These are phyloP conservation scores for Montipora sp. DNA, from an alignment of 64 coral and sea anemone species.

Conservation along the genomic window DNA sequence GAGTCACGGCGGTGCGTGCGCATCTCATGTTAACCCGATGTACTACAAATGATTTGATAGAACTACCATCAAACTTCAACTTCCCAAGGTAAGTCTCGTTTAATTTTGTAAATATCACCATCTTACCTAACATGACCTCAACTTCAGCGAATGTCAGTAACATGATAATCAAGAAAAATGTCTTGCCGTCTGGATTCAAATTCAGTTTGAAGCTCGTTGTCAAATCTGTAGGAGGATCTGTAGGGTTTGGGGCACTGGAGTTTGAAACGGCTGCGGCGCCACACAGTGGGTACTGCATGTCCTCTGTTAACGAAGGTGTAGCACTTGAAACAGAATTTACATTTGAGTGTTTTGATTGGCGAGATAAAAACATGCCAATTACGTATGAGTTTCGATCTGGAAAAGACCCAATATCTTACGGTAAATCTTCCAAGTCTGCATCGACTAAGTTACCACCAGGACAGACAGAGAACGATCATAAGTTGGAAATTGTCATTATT, in stretches of 20 bases:
- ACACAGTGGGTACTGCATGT: slow-evolving; percentile 1
- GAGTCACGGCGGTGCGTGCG: too few species aligned
- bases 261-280: slow-evolving; percentile 32
- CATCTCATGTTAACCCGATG: too few species aligned
- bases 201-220: slow-evolving; percentile 7
- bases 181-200: not conserved
- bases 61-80: too few species aligned
- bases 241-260: not conserved
- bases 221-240: not conserved
- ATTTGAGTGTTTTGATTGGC: slow-evolving; percentile 33
- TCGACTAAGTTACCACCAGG: not conserved
- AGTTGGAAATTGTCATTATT: slow-evolving; percentile 16
- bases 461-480: not conserved
- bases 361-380: not conserved
- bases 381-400: slow-evolving; percentile 15
- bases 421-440: not conserved
- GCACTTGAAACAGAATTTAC: slow-evolving; percentile 23
- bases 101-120: not conserved
- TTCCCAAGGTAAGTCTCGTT: too few species aligned
- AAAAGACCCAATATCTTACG: slow-evolving; percentile 23
- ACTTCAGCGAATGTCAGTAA: slow-evolving; percentile 20
- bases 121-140: slow-evolving; percentile 39
- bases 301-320: slow-evolving; percentile 6
- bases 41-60: too few species aligned
- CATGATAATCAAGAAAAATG: slow-evolving; percentile 28